Conservation (phyloP, 2,888 invertebrate species). For the Amphipyra berbera region DNA sequence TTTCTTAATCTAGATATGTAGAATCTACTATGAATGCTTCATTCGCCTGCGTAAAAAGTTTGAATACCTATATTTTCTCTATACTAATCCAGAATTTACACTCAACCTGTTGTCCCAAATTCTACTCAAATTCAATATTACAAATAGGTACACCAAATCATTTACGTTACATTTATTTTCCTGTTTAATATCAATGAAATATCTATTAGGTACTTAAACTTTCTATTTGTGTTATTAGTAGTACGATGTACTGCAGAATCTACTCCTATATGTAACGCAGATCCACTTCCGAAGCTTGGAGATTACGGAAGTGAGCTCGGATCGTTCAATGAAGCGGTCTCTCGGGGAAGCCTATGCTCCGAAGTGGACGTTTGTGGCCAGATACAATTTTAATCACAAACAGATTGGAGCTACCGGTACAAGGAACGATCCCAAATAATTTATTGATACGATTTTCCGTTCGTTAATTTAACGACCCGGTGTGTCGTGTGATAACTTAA, state of each 20-base stretch:
- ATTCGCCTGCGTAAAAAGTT: too few relatives aligned
- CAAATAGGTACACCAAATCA: too few relatives aligned
- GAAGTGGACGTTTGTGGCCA: conserved; percentile 19
- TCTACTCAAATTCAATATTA: too few relatives aligned
- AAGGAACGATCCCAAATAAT: neutral
- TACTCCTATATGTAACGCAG: neutral
- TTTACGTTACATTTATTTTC: too few relatives aligned
- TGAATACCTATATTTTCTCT: too few relatives aligned
- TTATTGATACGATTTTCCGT: conserved; percentile 16
- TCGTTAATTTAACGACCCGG: conserved; percentile 26
- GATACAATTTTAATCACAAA: conserved; percentile 30
- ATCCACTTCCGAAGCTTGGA: conserved; percentile 15
- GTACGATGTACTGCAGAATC: too few relatives aligned
- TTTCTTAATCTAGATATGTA: too few relatives aligned
- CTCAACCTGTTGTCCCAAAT: too few relatives aligned
- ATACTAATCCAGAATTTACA: too few relatives aligned
- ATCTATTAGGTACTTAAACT: too few relatives aligned
- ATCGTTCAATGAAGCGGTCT: conserved; percentile 17
- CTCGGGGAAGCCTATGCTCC: conserved; percentile 10
- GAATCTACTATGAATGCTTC: too few relatives aligned
- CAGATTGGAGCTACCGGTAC: conserved; percentile 22
- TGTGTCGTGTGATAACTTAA: conserved; percentile 28
- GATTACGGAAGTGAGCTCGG: conserved; percentile 29
- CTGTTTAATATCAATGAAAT: too few relatives aligned
- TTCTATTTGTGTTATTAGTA: neutral